These are phyloP conservation scores for Gasterosteus aculeatus DNA, from an alignment of 2,113 vertebrate species.

Conservation along the genomic window DNA sequence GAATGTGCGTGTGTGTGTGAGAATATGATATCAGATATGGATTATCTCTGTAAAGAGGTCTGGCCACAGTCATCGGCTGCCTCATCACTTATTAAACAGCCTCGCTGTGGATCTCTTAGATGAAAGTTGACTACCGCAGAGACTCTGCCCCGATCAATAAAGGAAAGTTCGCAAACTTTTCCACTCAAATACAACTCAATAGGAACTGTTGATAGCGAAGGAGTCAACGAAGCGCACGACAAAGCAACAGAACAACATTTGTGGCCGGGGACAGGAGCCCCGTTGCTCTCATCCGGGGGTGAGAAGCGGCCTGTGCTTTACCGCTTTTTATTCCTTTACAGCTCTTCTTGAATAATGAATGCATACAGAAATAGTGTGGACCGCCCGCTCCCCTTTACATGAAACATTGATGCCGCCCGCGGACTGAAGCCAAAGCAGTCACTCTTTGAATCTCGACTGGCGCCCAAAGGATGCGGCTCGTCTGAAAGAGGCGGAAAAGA, in stretches of 20 bases:
- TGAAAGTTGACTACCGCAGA: constrained; percentile 54
- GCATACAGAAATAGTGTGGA: constrained; percentile 23
- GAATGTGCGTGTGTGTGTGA: constrained; percentile 8
- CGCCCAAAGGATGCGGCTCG: constrained; percentile 5
- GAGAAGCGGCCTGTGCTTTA: constrained; percentile 10
- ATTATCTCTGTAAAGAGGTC: constrained; percentile 46
- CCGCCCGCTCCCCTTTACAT: constrained; percentile 31
- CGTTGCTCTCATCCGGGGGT: not conserved
- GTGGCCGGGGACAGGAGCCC: not conserved
- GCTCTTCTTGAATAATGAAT: constrained; percentile 49
- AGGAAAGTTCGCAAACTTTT: constrained; percentile 60
- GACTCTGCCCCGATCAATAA: constrained; percentile 45
- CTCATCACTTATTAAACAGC: constrained; percentile 67
- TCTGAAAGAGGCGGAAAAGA: not conserved
- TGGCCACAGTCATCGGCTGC: constrained; percentile 40
- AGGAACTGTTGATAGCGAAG: constrained; percentile 36
- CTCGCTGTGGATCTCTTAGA: constrained; percentile 42
- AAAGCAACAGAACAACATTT: constrained; percentile 28
- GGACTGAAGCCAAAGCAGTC: constrained; percentile 36
- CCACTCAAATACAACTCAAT: constrained; percentile 36
- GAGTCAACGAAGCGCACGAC: constrained; percentile 14
- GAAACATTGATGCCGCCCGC: constrained; percentile 50
- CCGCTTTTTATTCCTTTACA: constrained; percentile 6
- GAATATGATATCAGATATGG: constrained; percentile 54
- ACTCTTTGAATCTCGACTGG: constrained; percentile 17